A percentile compares a stretch with the other conserved stretches of the same genome.
These are phyloP conservation scores for Trididemnum clinides DNA, from an alignment of 23 tunicate species.

Conservation along the genomic window DNA sequence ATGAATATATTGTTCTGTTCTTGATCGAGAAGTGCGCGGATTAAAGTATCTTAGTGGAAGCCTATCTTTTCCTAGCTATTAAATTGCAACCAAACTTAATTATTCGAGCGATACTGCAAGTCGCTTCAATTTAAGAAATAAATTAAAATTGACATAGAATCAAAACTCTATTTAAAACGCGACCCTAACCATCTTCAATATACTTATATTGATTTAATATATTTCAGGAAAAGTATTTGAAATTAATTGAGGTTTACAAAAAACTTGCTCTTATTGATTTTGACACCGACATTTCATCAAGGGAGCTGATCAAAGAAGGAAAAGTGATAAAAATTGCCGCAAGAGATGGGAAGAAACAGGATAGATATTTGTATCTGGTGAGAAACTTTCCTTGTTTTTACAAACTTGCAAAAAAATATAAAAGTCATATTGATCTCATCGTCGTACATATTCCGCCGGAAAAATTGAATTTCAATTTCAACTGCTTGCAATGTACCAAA, in stretches of 20 bases:
- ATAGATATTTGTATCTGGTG: slow-evolving; percentile 85
- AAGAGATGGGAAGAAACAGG: slow-evolving; percentile 77
- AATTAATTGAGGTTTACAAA: slow-evolving; percentile 68
- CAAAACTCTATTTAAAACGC: no score
- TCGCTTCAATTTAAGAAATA: no score
- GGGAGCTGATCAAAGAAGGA: slow-evolving; percentile 81
- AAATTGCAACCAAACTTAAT: no score
- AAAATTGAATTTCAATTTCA: neutral
- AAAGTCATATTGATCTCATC: neutral
- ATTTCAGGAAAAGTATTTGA: slow-evolving; percentile 72
- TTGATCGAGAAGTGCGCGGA: no score
- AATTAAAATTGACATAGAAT: no score
- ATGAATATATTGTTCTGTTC: no score
- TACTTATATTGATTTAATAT: no score
- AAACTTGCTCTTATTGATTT: slow-evolving; percentile 71
- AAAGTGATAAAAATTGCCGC: slow-evolving; percentile 74
- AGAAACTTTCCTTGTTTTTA: neutral
- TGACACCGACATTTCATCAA: slow-evolving; percentile 57
- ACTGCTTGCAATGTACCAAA: no score
- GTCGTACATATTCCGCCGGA: neutral
- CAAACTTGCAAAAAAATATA: neutral
- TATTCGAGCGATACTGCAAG: no score
- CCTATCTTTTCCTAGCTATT: no score
- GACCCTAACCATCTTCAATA: no score
- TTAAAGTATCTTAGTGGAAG: no score